Evolutionary conservation across 2,888 invertebrate genomes (phyloP).

Genomic region (Epinotia demarniana): DNA sequence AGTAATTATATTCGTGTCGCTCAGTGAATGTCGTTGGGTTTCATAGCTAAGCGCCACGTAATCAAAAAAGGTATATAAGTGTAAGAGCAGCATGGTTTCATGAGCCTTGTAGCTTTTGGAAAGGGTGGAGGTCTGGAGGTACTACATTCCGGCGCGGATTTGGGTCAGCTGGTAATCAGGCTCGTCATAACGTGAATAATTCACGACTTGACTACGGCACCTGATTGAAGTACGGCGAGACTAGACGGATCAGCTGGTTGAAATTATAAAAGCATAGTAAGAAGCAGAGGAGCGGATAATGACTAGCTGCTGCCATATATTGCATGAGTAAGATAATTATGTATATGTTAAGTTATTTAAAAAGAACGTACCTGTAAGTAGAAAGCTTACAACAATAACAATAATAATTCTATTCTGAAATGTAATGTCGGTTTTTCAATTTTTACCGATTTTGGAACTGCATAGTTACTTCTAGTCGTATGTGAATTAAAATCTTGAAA

Average conservation of each 20-base stretch:
- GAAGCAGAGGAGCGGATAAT: not conserved
- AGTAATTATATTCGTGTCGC: conserved; percentile 39
- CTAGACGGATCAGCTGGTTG: conserved; percentile 16
- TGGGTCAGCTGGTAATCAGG: conserved; percentile 72
- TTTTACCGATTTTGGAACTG: too few species aligned
- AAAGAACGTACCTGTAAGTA: too few species aligned
- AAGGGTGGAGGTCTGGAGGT: conserved; percentile 48
- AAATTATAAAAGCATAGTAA: conserved; percentile 8
- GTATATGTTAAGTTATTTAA: too few species aligned
- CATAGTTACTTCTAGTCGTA: too few species aligned
- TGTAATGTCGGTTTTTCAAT: too few species aligned
- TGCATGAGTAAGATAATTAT: not conserved
- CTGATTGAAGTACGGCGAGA: conserved; percentile 58
- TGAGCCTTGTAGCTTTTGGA: conserved; percentile 38
- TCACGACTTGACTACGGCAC: conserved; percentile 55
- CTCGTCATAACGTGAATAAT: conserved; percentile 68
- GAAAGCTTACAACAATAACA: too few species aligned
- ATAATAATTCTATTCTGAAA: too few species aligned
- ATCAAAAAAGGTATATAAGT: conserved; percentile 8
- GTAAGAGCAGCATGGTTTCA: not conserved
- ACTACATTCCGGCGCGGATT: conserved; percentile 56
- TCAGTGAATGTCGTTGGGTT: conserved; percentile 37
- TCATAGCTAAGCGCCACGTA: conserved; percentile 11
- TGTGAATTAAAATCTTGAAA: too few species aligned
- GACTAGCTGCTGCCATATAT: not conserved